Base-by-base conservation (phyloP, 2,888 invertebrate genomes). In the Podabrus alpinus region DNA sequence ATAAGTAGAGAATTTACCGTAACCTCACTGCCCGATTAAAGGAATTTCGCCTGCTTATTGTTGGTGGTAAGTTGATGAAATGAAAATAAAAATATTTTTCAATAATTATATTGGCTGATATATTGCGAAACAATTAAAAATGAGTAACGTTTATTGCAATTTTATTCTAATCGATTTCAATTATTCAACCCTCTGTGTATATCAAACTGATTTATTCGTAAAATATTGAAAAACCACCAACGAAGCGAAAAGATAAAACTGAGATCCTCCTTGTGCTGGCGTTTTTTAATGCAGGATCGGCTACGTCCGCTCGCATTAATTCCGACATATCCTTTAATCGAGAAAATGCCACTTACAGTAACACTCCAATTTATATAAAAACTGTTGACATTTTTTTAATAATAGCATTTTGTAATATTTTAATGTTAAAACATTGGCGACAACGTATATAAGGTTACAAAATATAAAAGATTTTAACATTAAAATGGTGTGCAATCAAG, bases 291-390 rank as follows among this genome's bases (percentile, higher is more conserved):
- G 45, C 21, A 67, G 67, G 67, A 29, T 67, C 67, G 67, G 24
- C 67, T 67, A 68, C 74, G 71, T 74, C 74, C 66, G 24, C 68
- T 71, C 71, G 62, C 67, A 71, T 71, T 74, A 74, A 71, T 71
- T 68, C 70, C 74, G 16, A 68, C 71, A 74, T 67, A 74, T 73
- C 69, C 71, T 64, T 74, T 74, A 74, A 74, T 74, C 74, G 74
- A 71, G 66, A 73, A 70, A 67, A 74, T 74, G 74, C 71, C 71
- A 71, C 71, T 74, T 74, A 71, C 74, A 74, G 71, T 70, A 68
- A 70, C 67, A 66, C 71, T 74, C 67, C 71, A 66, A 75, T 75
- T 71, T 75, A 71, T 75, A 71, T 71, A 71, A 75, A 71, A 71
- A 75, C 60, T 69, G 69, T 59, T 66, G 68, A 68, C 71, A 24